Conservation (phyloP, 1,140 invertebrate species). For the Drosophila santomea region DNA sequence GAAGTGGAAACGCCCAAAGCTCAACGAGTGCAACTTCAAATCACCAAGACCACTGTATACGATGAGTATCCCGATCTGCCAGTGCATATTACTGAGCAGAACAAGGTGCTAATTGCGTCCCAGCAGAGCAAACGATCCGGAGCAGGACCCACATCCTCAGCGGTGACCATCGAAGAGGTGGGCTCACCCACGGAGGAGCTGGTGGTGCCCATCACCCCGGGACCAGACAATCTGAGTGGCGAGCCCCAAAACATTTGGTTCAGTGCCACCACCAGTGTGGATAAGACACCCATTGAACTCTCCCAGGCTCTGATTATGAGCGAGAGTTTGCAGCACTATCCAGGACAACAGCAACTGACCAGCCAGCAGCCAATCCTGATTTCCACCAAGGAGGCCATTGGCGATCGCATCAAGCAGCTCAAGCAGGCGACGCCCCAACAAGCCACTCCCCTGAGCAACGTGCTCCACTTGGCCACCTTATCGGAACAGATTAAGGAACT, state of each 20-base stretch:
- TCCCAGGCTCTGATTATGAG: slow-evolving; percentile 68
- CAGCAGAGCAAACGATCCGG: slow-evolving; percentile 48
- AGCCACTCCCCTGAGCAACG: slow-evolving; percentile 77
- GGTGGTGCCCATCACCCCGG: slow-evolving; percentile 84
- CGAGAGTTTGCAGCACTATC: slow-evolving; percentile 71
- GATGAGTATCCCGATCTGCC: slow-evolving; percentile 76
- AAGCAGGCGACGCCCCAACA: slow-evolving; percentile 67
- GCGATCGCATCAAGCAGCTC: slow-evolving; percentile 68
- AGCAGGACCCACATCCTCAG: slow-evolving; percentile 72
- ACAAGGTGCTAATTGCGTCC: slow-evolving; percentile 73
- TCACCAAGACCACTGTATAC: slow-evolving; percentile 78
- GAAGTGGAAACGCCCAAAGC: slow-evolving; percentile 30
- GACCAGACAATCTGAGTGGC: slow-evolving; percentile 62
- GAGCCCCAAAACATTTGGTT: slow-evolving; percentile 59
- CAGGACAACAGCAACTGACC: slow-evolving; percentile 41
- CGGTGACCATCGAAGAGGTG: slow-evolving; percentile 86
- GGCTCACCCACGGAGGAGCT: slow-evolving; percentile 82
- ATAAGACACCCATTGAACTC: slow-evolving; percentile 47
- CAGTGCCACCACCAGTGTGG: slow-evolving; percentile 42
- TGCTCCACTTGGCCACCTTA: slow-evolving; percentile 87
- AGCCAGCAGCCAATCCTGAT: slow-evolving; percentile 31
- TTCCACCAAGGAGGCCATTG: slow-evolving; percentile 70
- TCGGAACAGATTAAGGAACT: slow-evolving; percentile 86
- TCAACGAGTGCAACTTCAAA: slow-evolving; percentile 73
- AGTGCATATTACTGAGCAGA: slow-evolving; percentile 72